Evolutionary conservation across 1,140 invertebrate genomes (phyloP), one percentile per base, ranked within the genome.

Genomic region (Agraylea sexmaculata): DNA sequence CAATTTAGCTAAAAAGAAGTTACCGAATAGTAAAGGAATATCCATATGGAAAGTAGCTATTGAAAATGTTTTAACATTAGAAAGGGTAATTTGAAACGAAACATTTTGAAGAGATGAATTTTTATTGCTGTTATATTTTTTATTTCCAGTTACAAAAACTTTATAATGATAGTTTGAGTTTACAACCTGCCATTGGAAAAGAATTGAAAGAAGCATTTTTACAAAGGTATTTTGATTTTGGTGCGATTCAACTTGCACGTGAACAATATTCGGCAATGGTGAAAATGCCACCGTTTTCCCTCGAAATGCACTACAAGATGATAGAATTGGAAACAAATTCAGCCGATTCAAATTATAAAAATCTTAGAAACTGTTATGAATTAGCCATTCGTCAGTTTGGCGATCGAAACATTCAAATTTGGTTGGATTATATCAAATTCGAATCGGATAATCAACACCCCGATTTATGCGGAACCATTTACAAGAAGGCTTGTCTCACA

Each of bases 381-480:
- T 53, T 64, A 20, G 58, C 66, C 0, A 60, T 53, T 4, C 44
- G 60, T 42, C 64, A 71, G 41, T 71, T 74, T 56, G 69, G 75
- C 7, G 62, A 58, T 46, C 55, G 50, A 17, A 55, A 66, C 46
- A 53, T 54, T 35, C 66, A 72, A 49, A 55, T 77, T 8, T 79
- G 75, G 75, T 55, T 77, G 29, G 61, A 71, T 43, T 74, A 68
- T 42, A 62, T 75, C 11, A 58, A 56, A 16, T 73, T 75, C 48
- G 74, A 76, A 57, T 55, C 63, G 47, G 64, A 63, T 30, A 44
- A 59, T 23, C 70, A 72, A 1, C 59, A 69, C 27, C 47, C 62
- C 0, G 53, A 56, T 8, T 62, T 55, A 39, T 54, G 64, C 22
- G 56, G 59, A 2, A 45, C 52, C 1, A 49, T 77, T 12, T 61